Percentiles rank a stretch among this genome's conserved stretches.
Conservation (phyloP, 1,140 invertebrate species). For the Oscheius sp. region DNA sequence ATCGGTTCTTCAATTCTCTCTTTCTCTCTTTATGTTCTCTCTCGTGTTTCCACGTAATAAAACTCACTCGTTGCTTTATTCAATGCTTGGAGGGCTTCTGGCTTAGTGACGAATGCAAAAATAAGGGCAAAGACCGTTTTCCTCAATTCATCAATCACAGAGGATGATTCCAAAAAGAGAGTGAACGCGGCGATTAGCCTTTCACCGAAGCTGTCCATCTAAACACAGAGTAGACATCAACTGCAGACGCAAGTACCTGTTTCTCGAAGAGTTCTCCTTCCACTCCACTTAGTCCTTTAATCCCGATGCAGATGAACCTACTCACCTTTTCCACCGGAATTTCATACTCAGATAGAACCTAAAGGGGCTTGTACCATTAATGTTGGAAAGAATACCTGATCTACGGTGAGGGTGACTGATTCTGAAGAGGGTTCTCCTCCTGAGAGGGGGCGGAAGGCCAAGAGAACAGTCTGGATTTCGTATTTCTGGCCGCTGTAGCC, state of each 20-base stretch:
- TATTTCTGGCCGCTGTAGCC: conserved; percentile 5
- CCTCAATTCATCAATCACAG: not conserved
- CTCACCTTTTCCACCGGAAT: conserved; percentile 18
- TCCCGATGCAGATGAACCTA: conserved; percentile 15
- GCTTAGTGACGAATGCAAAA: conserved; percentile 25
- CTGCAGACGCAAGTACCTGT: not conserved
- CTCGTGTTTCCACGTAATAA: too few species aligned
- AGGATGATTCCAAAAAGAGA: not conserved
- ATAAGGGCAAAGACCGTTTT: conserved; percentile 31
- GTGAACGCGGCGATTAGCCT: not conserved
- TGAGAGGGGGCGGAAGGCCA: not conserved
- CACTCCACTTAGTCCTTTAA: conserved; percentile 17
- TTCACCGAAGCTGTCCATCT: conserved; percentile 11
- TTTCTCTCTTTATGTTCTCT: too few species aligned
- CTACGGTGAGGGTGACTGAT: not conserved
- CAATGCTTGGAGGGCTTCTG: conserved; percentile 20
- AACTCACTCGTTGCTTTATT: conserved; percentile 28
- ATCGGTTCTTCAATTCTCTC: too few species aligned
- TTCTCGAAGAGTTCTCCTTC: conserved; percentile 31
- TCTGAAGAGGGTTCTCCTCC: not conserved
- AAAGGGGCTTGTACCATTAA: not conserved
- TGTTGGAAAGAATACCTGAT: not conserved
- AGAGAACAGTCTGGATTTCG: conserved; percentile 1
- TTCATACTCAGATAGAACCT: not conserved
- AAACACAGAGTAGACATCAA: conserved; percentile 14